Evolutionary conservation across 2,888 invertebrate genomes (phyloP), one percentile per base, ranked within the genome.

Genomic region (Limenitis arthemis): DNA sequence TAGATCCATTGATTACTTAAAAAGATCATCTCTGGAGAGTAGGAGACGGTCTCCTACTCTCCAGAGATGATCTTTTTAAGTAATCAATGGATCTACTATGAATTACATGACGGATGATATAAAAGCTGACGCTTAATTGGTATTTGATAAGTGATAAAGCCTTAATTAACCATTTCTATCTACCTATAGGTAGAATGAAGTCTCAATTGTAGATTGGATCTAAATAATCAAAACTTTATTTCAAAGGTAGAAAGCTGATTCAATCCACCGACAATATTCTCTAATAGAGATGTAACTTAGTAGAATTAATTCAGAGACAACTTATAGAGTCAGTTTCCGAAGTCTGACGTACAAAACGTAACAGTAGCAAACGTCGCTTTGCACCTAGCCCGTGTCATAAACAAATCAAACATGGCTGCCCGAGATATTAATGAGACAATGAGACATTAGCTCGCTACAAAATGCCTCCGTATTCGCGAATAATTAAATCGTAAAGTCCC

Each of bases 401-500:
- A 86, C 86, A 86, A 83, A 83, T 84, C 85, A 85, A 83, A 85
- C 80, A 85, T 85, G 84, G 85, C 84, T 75, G 81, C 74, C 78
- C 75, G 75, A 79, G 83, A 84, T 86, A 86, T 85, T 86, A 86
- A 85, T 84, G 84, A 85, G 84, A 86, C 86, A 86, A 86, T 85
- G 81, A 84, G 83, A 80, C 85, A 86, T 86, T 86, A 86, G 86
- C 78, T 75, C 79, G 82, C 78, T 84, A 86, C 86, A 86, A 86
- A 86, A 85, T 86, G 84, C 85, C 86, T 83, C 83, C 80, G 84
- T 82, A 84, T 83, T 85, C 80, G 85, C 86, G 79, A 86, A 86
- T 86, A 86, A 86, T 86, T 85, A 86, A 86, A 86, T 86, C 86
- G 86, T 86, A 85, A 86, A 85, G 83, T 78, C 84, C 85, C 84